Percentiles rank a stretch among this genome's conserved stretches.
Evolutionary conservation across 1,140 invertebrate species (phyloP).

Genomic region (Tetraneura akinire): DNA sequence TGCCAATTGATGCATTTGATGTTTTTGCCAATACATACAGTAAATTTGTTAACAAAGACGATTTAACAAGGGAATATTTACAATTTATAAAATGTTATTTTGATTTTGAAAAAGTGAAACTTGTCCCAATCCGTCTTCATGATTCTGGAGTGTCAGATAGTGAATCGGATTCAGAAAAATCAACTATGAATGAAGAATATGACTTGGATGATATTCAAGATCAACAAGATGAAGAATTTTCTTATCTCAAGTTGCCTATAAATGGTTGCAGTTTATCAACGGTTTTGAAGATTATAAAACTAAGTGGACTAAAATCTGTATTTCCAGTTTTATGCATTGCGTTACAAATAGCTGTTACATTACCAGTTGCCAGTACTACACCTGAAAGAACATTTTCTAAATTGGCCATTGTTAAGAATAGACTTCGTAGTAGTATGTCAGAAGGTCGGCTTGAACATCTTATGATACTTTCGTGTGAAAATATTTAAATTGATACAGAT

Average conservation of each 20-base stretch:
- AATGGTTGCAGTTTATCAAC: slow-evolving; percentile 8
- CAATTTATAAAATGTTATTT: background rate
- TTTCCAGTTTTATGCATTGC: background rate
- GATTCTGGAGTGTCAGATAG: background rate
- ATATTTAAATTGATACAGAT: background rate
- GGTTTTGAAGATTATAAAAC: background rate
- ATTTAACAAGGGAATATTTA: slow-evolving; percentile 7
- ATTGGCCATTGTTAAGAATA: background rate
- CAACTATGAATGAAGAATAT: too few species aligned
- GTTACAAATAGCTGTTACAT: slow-evolving; percentile 17
- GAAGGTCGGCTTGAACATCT: background rate
- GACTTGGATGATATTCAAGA: background rate
- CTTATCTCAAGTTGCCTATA: background rate
- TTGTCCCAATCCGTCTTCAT: background rate
- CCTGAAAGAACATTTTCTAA: slow-evolving; percentile 19
- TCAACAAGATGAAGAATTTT: background rate
- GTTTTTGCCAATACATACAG: background rate
- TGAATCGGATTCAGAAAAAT: background rate
- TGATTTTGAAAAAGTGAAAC: background rate
- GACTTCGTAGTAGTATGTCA: background rate
- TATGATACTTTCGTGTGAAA: background rate
- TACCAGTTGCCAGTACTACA: slow-evolving; percentile 10
- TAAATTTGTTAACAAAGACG: slow-evolving; percentile 1
- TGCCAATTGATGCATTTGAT: background rate
- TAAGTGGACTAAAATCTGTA: background rate